A percentile compares a stretch with the other conserved stretches of the same genome.
Evolutionary conservation across 1,140 invertebrate species (phyloP).

Genomic region (Chionoecetes opilio): DNA sequence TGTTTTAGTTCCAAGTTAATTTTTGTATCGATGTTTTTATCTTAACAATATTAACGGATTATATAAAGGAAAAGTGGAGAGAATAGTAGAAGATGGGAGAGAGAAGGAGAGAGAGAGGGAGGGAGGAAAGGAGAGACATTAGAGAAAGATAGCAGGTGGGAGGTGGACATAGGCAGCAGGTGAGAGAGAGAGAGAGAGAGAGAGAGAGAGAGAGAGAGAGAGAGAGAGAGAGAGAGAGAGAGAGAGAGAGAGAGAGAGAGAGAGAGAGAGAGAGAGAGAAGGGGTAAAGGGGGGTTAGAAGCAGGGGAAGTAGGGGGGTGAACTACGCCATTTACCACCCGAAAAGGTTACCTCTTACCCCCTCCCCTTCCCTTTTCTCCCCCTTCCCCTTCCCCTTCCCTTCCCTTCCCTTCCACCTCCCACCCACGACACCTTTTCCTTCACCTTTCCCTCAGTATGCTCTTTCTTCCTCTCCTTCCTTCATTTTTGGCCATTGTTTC

Average conservation of each 20-base stretch:
- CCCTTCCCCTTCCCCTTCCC: not conserved
- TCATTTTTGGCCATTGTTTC: no score
- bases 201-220: conserved; percentile 25
- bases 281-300: not conserved
- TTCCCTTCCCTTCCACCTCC: not conserved
- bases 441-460: not conserved
- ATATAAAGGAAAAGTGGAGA: not conserved
- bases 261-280: conserved; percentile 6
- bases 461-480: conserved; percentile 30
- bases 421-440: not conserved
- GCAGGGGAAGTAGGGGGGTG: not conserved
- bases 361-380: not conserved
- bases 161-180: not conserved
- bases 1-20: no score
- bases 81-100: not conserved
- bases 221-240: not conserved
- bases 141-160: conserved; percentile 32
- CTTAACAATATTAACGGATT: not conserved
- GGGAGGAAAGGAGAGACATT: not conserved
- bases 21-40: no score
- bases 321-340: not conserved
- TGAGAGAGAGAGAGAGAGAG: not conserved
- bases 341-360: not conserved
- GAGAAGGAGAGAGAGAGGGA: not conserved
- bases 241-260: no score